These are phyloP conservation scores for Hylomyscus alleni DNA, from an alignment of 2,797 vertebrate genomes.

Conservation along the genomic window DNA sequence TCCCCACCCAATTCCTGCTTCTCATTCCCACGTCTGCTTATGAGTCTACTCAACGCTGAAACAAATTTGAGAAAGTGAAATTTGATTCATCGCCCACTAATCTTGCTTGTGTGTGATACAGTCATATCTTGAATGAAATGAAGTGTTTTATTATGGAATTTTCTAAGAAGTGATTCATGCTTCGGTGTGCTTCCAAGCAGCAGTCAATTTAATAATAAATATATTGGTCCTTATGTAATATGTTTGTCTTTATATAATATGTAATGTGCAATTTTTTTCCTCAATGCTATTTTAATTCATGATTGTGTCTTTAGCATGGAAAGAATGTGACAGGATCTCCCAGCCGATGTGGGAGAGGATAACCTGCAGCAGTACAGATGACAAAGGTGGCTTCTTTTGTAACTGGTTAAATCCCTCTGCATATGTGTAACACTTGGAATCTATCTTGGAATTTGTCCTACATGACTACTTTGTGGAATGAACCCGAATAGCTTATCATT, in stretches of 20 bases:
- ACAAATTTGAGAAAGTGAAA: slow-evolving; percentile 65
- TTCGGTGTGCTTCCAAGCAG: slow-evolving; percentile 33
- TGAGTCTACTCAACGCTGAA: slow-evolving; percentile 40
- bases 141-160: slow-evolving; percentile 32
- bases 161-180: slow-evolving; percentile 63
- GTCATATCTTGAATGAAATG: slow-evolving; percentile 42
- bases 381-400: background rate
- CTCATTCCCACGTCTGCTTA: slow-evolving; percentile 36
- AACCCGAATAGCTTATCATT: background rate
- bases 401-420: background rate
- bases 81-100: slow-evolving; percentile 4
- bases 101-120: background rate
- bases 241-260: slow-evolving; percentile 37
- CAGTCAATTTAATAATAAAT: slow-evolving; percentile 59
- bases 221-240: slow-evolving; percentile 33
- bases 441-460: background rate
- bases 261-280: slow-evolving; percentile 23
- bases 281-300: slow-evolving; percentile 31
- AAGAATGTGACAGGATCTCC: background rate
- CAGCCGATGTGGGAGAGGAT: background rate
- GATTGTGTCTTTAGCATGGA: background rate
- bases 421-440: background rate
- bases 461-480: background rate
- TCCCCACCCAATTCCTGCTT: slow-evolving; percentile 62
- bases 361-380: background rate